phyloP scores from a whole-genome alignment of 2,888 invertebrate genomes.

The Heteropelma amictum region DNA sequence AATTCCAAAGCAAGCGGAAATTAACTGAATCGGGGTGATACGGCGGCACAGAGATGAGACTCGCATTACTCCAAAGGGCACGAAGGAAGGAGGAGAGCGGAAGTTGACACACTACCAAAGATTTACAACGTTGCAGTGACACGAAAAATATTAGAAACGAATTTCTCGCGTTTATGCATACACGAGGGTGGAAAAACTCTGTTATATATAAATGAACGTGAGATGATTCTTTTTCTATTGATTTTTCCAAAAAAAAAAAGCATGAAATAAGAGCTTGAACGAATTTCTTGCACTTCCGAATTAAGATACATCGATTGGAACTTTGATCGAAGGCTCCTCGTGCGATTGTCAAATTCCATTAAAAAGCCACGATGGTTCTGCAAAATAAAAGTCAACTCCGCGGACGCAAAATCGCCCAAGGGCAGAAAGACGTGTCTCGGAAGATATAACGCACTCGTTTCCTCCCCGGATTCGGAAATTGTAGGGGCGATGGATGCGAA shows the following conservation, averaged over 20 bases:
- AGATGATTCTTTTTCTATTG: too few relatives aligned
- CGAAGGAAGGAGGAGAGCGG: conserved; percentile 33
- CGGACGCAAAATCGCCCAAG: too few relatives aligned
- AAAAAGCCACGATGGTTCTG: too few relatives aligned
- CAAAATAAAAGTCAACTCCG: too few relatives aligned
- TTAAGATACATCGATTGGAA: too few relatives aligned
- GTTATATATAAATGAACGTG: too few relatives aligned
- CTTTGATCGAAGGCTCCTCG: too few relatives aligned
- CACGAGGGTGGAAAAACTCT: not conserved
- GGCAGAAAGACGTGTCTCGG: not conserved
- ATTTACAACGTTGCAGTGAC: conserved; percentile 16
- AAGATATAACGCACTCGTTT: conserved; percentile 1
- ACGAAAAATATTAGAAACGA: conserved; percentile 54
- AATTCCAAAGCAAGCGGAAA: conserved; percentile 60
- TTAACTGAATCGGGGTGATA: conserved; percentile 56
- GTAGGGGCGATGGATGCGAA: conserved; percentile 53
- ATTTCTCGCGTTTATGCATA: conserved; percentile 30
- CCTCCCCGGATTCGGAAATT: conserved; percentile 56
- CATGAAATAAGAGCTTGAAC: too few relatives aligned
- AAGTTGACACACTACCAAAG: conserved; percentile 16
- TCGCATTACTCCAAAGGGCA: too few relatives aligned
- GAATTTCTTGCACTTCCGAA: too few relatives aligned
- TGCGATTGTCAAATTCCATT: too few relatives aligned
- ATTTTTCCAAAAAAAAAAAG: too few relatives aligned
- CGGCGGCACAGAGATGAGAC: conserved; percentile 16